Evolutionary conservation across 2,113 vertebrate genomes (phyloP).

Genomic region (Notarius lentiginosus): DNA sequence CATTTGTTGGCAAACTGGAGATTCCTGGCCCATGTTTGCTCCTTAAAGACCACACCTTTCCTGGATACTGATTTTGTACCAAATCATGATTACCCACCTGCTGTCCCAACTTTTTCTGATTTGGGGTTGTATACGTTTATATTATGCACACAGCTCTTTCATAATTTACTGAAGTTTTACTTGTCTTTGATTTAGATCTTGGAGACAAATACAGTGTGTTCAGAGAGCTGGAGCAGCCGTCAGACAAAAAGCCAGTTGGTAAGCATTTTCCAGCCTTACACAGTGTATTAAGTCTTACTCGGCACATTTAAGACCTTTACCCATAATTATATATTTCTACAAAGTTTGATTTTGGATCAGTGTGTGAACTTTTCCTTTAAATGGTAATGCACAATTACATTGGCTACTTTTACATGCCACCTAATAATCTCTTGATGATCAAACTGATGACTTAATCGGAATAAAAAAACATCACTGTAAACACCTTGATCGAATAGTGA

Average conservation of each 20-base stretch:
- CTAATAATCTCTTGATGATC: not conserved
- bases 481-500: not conserved
- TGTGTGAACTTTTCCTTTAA: not conserved
- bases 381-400: not conserved
- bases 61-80: too few species aligned
- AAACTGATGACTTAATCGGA: not conserved
- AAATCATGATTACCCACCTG: too few species aligned
- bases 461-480: not conserved
- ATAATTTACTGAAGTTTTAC: not conserved
- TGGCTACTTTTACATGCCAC: not conserved
- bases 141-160: not conserved
- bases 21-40: too few species aligned
- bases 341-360: not conserved
- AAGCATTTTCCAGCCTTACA: constrained; percentile 61
- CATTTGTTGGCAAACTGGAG: too few species aligned
- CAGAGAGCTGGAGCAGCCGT: constrained; percentile 83
- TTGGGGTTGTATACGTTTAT: too few species aligned
- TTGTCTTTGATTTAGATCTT: constrained; percentile 70
- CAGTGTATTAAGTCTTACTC: not conserved
- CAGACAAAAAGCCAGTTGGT: constrained; percentile 87
- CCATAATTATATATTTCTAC: not conserved
- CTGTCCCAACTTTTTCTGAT: too few species aligned
- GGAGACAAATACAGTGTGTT: constrained; percentile 97
- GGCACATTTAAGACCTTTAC: not conserved
- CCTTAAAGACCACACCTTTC: too few species aligned